Evolutionary conservation across 2,113 vertebrate species (phyloP).

Genomic region (Pollimyrus isidori): DNA sequence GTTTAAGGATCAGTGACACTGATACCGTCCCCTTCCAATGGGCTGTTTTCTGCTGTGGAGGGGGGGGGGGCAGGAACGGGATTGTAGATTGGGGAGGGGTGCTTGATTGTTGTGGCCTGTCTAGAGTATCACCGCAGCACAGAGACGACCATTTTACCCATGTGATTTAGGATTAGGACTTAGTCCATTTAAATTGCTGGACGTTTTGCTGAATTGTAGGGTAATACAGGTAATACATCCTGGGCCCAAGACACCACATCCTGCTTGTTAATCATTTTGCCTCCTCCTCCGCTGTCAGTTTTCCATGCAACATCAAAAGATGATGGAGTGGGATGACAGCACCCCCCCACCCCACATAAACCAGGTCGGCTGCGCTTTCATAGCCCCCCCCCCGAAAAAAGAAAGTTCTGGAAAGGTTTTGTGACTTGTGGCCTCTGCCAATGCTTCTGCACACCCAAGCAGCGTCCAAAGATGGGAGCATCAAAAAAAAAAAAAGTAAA

Average conservation of each 20-base stretch:
- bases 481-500: slow-evolving; percentile 14
- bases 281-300: not conserved
- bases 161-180: not conserved
- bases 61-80: no score
- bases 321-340: not conserved
- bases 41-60: slow-evolving; percentile 41
- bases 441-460: slow-evolving; percentile 62
- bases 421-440: slow-evolving; percentile 53
- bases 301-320: not conserved
- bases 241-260: not conserved
- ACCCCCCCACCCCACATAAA: not conserved
- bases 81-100: not conserved
- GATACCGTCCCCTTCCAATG: slow-evolving; percentile 60
- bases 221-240: not conserved
- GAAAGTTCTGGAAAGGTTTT: slow-evolving; percentile 44
- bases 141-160: not conserved
- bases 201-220: not conserved
- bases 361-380: not conserved
- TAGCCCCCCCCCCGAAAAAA: slow-evolving; percentile 49
- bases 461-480: slow-evolving; percentile 56
- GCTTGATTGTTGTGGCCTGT: not conserved
- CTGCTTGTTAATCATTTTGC: not conserved
- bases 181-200: not conserved
- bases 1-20: slow-evolving; percentile 61
- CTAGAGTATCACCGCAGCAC: not conserved